Base-by-base conservation (phyloP, 2,888 invertebrate genomes). In the Cheilosia pagana region DNA sequence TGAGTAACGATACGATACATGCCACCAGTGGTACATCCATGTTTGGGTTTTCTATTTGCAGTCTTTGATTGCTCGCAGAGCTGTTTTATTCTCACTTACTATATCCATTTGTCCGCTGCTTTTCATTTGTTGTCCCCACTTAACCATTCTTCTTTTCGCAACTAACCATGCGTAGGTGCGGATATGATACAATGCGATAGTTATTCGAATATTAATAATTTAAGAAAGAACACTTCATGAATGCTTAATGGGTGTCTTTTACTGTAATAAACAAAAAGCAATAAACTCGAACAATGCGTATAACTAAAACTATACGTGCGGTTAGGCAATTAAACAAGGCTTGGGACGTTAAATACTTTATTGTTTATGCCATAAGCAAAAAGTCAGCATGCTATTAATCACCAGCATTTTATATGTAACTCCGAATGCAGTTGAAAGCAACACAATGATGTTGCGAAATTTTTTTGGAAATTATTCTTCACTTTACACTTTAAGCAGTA, bases 191-290 rank as follows among this genome's bases (percentile, higher is more conserved):
- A 45, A 76, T 65, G 70, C 70, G 53, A 60, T 76, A 77, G 60
- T 43, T 53, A 76, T 76, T 75, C 35, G 50, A 35, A 48, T 31
- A 62, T 63, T 65, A 71, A 59, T 70, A 76, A 59, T 76, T 67
- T 71, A 21, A 57, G 19, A 76, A 28, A 70, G 63, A 50, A 43
- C 43, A 70, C 45, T 60, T 35, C 19, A 53, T 71, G 81, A 77
- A 82, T 82, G 48, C 71, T 31, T 71, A 70, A 81, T 81, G 70
- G 28, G 57, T 63, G 67, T 65, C 45, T 67, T 71, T 14, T 14
- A 59, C 35, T 45, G 45, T 4, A 57, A 35, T 43, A 50, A 59
- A 52, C 19, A 19, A 35, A 50, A 50, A 63, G n/a, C n/a, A 14
- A 35, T 52, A 31, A 52, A 8, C 25, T 65, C 53, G 21, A 23